Evolutionary conservation across 2,888 invertebrate species (phyloP).

Genomic region (Aspidiotus rigidus): DNA sequence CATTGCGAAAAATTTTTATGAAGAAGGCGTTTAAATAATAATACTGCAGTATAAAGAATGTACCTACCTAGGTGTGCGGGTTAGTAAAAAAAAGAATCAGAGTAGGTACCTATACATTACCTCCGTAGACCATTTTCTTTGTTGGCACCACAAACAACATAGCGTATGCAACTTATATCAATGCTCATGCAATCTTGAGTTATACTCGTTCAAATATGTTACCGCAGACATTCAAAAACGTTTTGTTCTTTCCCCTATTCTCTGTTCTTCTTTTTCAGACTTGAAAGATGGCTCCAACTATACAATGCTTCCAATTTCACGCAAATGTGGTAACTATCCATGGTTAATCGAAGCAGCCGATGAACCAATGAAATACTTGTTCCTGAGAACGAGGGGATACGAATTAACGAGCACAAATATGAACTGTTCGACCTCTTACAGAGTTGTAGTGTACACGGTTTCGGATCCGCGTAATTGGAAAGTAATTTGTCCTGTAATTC

Average conservation of each 20-base stretch:
- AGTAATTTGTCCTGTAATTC: slow-evolving; percentile 52
- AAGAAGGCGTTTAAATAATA: too few species aligned
- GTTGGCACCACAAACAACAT: too few species aligned
- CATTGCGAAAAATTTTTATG: too few species aligned
- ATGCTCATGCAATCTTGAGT: too few species aligned
- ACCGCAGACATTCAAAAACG: background rate
- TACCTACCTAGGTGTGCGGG: too few species aligned
- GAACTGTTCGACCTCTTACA: slow-evolving; percentile 58
- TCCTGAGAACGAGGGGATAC: slow-evolving; percentile 60
- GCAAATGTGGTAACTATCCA: slow-evolving; percentile 60
- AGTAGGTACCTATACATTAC: too few species aligned
- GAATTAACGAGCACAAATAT: slow-evolving; percentile 43
- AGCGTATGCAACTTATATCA: too few species aligned
- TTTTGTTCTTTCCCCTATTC: background rate
- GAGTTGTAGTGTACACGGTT: slow-evolving; percentile 63
- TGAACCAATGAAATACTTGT: slow-evolving; percentile 58
- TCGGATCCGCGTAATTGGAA: slow-evolving; percentile 53
- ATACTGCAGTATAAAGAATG: too few species aligned
- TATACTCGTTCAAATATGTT: too few species aligned
- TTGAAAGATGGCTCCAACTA: slow-evolving; percentile 43
- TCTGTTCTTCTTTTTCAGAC: slow-evolving; percentile 49
- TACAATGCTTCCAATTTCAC: slow-evolving; percentile 65
- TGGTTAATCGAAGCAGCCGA: slow-evolving; percentile 71
- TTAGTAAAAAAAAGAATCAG: too few species aligned
- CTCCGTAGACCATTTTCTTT: too few species aligned